Percentiles rank a stretch among this genome's conserved stretches.
Evolutionary conservation across 1,140 invertebrate species (phyloP).

Genomic region (Drosophila ogumai): DNA sequence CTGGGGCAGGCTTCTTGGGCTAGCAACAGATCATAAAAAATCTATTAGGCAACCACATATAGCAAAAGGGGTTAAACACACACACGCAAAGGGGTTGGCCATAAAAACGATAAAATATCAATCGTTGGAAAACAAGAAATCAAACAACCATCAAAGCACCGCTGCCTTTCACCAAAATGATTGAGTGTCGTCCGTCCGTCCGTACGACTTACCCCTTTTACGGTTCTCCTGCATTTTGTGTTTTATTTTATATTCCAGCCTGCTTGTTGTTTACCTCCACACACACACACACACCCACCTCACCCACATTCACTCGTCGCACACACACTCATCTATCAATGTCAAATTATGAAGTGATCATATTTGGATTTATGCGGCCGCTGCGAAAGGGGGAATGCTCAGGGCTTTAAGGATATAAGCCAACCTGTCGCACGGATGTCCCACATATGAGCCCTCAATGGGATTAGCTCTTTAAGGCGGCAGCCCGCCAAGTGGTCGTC

Average conservation of each 20-base stretch:
- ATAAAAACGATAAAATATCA: slow-evolving; percentile 82
- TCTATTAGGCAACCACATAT: slow-evolving; percentile 81
- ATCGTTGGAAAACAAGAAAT: slow-evolving; percentile 81
- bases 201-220: slow-evolving; percentile 17
- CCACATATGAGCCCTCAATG: slow-evolving; percentile 34
- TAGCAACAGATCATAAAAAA: slow-evolving; percentile 79
- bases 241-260: slow-evolving; percentile 54
- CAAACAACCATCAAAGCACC: slow-evolving; percentile 84
- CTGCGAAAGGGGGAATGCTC: slow-evolving; percentile 1
- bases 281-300: background rate
- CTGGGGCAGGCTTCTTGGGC: slow-evolving; percentile 19
- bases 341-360: slow-evolving; percentile 85
- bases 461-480: slow-evolving; percentile 50
- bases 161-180: slow-evolving; percentile 58
- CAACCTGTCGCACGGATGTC: slow-evolving; percentile 59
- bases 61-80: slow-evolving; percentile 31
- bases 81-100: slow-evolving; percentile 6
- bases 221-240: slow-evolving; percentile 49
- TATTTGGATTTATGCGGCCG: slow-evolving; percentile 84
- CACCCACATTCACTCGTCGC: background rate
- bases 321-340: slow-evolving; percentile 82
- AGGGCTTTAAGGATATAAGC: slow-evolving; percentile 42
- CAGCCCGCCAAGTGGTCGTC: background rate
- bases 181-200: slow-evolving; percentile 60
- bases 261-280: slow-evolving; percentile 42